phyloP scores from a whole-genome alignment of 2,888 invertebrate species.

The Clusia tigrina region DNA sequence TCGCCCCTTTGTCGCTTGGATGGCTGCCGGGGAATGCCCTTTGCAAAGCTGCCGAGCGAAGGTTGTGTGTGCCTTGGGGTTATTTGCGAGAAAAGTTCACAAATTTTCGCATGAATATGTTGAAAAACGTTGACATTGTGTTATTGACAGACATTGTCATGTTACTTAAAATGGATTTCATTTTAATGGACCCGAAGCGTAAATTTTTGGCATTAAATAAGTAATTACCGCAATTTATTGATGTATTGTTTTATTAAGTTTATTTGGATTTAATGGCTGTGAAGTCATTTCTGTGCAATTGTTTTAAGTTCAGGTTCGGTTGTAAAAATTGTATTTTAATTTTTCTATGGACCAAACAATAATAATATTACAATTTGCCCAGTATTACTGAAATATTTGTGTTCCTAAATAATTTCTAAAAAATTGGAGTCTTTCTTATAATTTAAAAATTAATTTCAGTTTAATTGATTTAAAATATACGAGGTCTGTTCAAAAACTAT shows the following conservation, averaged over 20 bases:
- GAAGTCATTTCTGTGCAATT: too few species aligned
- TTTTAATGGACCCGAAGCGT: slow-evolving; percentile 31
- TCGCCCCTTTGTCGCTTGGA: background rate
- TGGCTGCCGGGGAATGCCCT: background rate
- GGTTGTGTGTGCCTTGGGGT: slow-evolving; percentile 1
- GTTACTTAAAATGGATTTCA: slow-evolving; percentile 6
- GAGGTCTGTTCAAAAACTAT: too few species aligned
- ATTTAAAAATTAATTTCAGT: too few species aligned
- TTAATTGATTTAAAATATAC: too few species aligned
- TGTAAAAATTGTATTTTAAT: too few species aligned
- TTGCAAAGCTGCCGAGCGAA: background rate
- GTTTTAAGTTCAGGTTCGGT: too few species aligned
- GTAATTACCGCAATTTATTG: background rate
- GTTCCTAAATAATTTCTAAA: too few species aligned
- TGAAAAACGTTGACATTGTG: slow-evolving; percentile 37
- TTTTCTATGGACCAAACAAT: too few species aligned
- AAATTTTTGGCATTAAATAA: slow-evolving; percentile 6
- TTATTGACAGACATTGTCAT: slow-evolving; percentile 8
- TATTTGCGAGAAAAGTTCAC: slow-evolving; percentile 47
- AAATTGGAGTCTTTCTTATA: too few species aligned
- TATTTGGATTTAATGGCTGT: too few species aligned
- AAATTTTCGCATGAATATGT: slow-evolving; percentile 58
- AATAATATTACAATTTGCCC: too few species aligned
- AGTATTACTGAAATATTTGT: too few species aligned
- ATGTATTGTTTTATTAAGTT: background rate